Base-by-base conservation (phyloP, 2,797 vertebrate genomes). In the Hydrocynus forskahlii region DNA sequence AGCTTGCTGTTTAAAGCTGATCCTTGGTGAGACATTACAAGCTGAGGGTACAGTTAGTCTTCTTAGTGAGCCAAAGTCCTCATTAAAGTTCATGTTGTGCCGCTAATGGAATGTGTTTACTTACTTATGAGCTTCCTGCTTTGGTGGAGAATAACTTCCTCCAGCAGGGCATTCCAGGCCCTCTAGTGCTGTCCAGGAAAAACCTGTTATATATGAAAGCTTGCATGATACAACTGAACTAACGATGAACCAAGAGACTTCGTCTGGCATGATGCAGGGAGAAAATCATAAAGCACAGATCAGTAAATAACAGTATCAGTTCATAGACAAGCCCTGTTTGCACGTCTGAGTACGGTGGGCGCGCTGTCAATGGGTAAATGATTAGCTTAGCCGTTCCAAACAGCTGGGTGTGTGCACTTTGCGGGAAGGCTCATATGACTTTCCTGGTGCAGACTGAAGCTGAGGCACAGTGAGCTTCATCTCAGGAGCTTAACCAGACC, bases 351-450 rank as follows among this genome's bases (percentile, higher is more conserved):
- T 35, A 35, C 35, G n/a, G 10, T 52, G 19, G 60, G 13, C n/a
- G 0, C 17, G 9, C 57, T 54, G 45, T 63, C 17, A 0, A 9
- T 38, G n/a, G 64, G 85, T 88, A 81, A 87, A 88, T 87, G 80
- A 88, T 86, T 6, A 70, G 52, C 40, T 43, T 50, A 63, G 17
- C 52, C 29, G 9, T 1, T 7, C 7, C 40, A 48, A 2, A 48
- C 19, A 35, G 17, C 48, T 55, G 25, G n/a, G 60, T 66, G 35
- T 66, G 48, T 38, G 55, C 14, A 29, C 7, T 68, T 29, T 45
- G 17, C 16, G 75, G 1, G 25, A 64, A 79, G 43, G 40, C 68
- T 55, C 48, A 64, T 35, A 66, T 60, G 55, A 78, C n/a, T 50
- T 57, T 78, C 50, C 75, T 77, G 54, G 78, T 25, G 63, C 17